Base-by-base conservation (phyloP, 1,140 invertebrate genomes). In the Campodea augens region DNA sequence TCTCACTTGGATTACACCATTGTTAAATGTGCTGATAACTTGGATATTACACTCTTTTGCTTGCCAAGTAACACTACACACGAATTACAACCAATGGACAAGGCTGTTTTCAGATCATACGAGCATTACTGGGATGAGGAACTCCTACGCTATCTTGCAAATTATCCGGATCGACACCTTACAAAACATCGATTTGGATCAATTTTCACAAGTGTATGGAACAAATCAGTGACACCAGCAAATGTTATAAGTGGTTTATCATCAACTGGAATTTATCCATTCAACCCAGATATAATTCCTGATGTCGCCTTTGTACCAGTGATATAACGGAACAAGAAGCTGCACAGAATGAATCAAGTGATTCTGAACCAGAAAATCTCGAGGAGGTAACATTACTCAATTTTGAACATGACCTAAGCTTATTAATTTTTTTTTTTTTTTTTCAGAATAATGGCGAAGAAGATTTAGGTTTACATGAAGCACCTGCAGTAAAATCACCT, bases 21-120 rank as follows among this genome's bases (percentile, higher is more conserved):
- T 45, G 50, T 54, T 12, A 54, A 57, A 12, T 50, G 23, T 39
- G 61, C 59, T 44, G 58, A 63, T 47, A 22, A 38, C 45, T 44
- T 47, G 46, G 49, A 50, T 36, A 58, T 61, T 40, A 49, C 42
- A 32, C 47, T 63, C 38, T 62, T 59, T 43, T 61, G 56, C 44
- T 48, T 62, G 38, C 57, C 58, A 25, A 54, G 50, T 10, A 64
- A 62, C 38, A 62, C 56, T 1, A 61, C 56, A 2, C 59, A 62
- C 44, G 58, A 63, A 51, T 47, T 63, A 2, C 63, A 65, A 47
- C 59, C 59, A 1, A 45, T 64, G 19, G 55, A 63, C 49, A 61
- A 60, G 54, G 37, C 53, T 18, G 55, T 60, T 4, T 55, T 53
- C 48, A 44, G 47, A 43, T 54, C 54, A n/a, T 62, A 56, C 41